Conservation (phyloP, 2,797 vertebrate genomes). For the Catamblyrhynchus diadema region DNA sequence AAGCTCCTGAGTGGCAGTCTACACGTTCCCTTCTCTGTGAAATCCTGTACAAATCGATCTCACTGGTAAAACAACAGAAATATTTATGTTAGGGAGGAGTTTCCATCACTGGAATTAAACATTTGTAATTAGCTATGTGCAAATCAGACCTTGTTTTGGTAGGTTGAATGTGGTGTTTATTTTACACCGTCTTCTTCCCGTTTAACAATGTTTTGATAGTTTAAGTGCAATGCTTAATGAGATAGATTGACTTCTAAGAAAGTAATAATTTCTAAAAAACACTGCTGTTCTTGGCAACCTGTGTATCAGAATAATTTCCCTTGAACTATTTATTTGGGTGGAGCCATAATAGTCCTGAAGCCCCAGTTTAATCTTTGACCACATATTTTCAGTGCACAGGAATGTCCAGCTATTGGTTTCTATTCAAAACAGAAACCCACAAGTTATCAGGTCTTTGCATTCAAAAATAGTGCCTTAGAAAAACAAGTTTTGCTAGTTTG, state of each 20-base stretch:
- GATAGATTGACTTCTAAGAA: constrained; percentile 53
- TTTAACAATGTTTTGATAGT: neutral
- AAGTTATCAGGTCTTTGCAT: constrained; percentile 43
- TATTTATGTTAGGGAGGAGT: constrained; percentile 12
- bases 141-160: neutral
- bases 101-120: neutral
- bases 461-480: constrained; percentile 10
- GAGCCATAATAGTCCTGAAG: constrained; percentile 33
- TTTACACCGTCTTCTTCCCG: neutral
- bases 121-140: neutral
- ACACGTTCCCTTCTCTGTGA: neutral
- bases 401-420: constrained; percentile 52
- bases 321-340: constrained; percentile 63
- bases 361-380: constrained; percentile 55
- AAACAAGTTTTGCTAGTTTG: neutral
- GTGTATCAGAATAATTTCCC: constrained; percentile 67
- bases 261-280: constrained; percentile 30
- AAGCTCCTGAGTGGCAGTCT: neutral
- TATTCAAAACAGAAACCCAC: constrained; percentile 47
- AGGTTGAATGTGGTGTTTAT: neutral
- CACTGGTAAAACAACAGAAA: neutral
- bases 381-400: constrained; percentile 36
- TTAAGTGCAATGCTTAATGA: neutral
- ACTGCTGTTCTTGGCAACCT: constrained; percentile 65
- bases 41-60: neutral